phyloP scores from a whole-genome alignment of 2,888 invertebrate species.

The Drosophila affinis region DNA sequence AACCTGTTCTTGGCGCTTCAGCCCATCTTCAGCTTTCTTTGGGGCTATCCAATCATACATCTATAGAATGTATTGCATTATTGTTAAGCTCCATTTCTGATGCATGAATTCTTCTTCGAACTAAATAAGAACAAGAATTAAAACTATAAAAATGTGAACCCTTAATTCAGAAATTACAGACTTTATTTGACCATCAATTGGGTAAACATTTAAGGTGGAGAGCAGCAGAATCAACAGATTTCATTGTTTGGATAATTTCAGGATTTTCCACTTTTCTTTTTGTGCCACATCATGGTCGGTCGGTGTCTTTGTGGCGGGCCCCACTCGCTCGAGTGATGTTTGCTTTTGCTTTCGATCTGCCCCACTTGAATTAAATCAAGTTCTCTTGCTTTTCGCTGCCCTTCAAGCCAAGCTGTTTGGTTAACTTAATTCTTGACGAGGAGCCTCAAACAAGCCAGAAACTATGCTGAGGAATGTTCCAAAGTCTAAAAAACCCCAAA shows the following conservation, averaged over 20 bases:
- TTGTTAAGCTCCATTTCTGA: no score
- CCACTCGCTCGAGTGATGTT: conserved; percentile 59
- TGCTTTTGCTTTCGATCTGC: conserved; percentile 56
- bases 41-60: no score
- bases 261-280: conserved; percentile 44
- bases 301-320: conserved; percentile 61
- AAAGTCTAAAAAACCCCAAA: conserved; percentile 7
- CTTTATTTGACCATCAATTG: conserved; percentile 40
- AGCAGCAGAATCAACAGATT: conserved; percentile 46
- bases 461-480: conserved; percentile 9
- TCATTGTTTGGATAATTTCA: conserved; percentile 61
- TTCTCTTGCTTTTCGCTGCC: conserved; percentile 41
- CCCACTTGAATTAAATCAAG: conserved; percentile 44
- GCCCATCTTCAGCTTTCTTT: no score
- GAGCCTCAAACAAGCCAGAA: conserved; percentile 3
- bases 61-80: no score
- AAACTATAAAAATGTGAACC: background rate
- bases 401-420: conserved; percentile 29
- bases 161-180: conserved; percentile 17
- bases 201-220: conserved; percentile 27
- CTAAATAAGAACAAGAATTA: no score
- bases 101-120: no score
- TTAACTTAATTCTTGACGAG: conserved; percentile 41
- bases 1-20: no score
- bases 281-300: conserved; percentile 72